Evolutionary conservation across 1,140 invertebrate species (phyloP).

Genomic region (Platyscapa corneri): DNA sequence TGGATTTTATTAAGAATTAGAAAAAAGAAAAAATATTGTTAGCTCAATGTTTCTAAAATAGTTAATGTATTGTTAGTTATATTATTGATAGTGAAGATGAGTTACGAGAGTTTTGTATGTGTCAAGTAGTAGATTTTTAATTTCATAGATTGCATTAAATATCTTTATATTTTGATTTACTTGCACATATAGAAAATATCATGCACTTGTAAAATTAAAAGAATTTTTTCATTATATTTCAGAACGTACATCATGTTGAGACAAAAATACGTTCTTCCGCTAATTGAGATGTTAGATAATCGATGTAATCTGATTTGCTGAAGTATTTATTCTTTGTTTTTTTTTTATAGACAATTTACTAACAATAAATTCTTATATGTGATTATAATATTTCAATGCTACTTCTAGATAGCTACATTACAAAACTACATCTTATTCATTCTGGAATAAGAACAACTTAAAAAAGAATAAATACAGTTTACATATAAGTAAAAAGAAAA

Average conservation of each 20-base stretch:
- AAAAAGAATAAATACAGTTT: background rate
- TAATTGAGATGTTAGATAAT: conserved; percentile 5
- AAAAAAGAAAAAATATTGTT: too few relatives aligned
- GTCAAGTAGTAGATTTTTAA: background rate
- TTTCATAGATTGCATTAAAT: background rate
- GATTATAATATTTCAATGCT: background rate
- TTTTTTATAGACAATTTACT: background rate
- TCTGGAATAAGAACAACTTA: background rate
- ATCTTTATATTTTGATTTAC: background rate
- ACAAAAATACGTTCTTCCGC: background rate
- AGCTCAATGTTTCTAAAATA: too few relatives aligned
- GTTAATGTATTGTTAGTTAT: background rate
- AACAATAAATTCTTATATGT: background rate
- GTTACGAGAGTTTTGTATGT: background rate
- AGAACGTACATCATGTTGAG: background rate
- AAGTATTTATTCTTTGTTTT: background rate
- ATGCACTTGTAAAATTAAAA: background rate
- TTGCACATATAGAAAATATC: background rate
- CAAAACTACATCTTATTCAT: background rate
- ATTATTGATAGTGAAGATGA: background rate
- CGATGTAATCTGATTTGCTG: background rate
- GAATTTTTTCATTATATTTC: background rate
- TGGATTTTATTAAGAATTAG: too few relatives aligned
- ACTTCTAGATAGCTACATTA: background rate
- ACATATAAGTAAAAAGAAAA: background rate